Percentiles rank a stretch among this genome's conserved stretches.
Evolutionary conservation across 1,140 invertebrate genomes (phyloP).

Genomic region (Reticulitermes speratus): DNA sequence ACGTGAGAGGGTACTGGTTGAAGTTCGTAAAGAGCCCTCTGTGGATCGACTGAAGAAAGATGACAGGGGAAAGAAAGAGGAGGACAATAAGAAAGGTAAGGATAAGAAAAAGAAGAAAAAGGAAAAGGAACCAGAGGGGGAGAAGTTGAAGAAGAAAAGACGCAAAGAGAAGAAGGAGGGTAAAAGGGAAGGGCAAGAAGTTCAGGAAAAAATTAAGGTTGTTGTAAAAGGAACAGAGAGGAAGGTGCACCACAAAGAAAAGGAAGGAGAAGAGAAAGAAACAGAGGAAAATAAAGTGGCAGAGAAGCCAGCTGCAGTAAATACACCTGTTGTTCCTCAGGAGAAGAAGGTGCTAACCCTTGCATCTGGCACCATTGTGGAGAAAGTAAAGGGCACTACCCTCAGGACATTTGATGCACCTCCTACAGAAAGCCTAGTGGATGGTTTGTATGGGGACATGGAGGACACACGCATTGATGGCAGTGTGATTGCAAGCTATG

Average conservation of each 20-base stretch:
- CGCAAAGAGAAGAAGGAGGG: conserved; percentile 29
- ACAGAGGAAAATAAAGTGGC: conserved; percentile 10
- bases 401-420: conserved; percentile 27
- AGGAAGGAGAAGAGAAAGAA: conserved; percentile 19
- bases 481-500: conserved; percentile 27
- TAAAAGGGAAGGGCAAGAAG: background rate
- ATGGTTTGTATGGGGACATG: conserved; percentile 31
- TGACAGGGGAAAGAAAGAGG: conserved; percentile 24
- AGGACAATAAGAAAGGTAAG: conserved; percentile 24
- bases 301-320: background rate
- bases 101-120: conserved; percentile 31
- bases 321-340: background rate
- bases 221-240: background rate
- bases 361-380: background rate
- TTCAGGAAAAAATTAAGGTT: background rate
- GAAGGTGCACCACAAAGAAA: background rate
- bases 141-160: conserved; percentile 27
- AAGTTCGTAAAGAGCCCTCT: conserved; percentile 29
- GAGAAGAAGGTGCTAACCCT: background rate
- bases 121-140: conserved; percentile 21
- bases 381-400: conserved; percentile 9
- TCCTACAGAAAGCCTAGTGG: conserved; percentile 31
- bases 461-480: conserved; percentile 33
- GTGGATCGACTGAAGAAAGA: conserved; percentile 25
- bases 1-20: conserved; percentile 28